Conservation (phyloP, 2,888 invertebrate species). For the Crossocerus cetratus region DNA sequence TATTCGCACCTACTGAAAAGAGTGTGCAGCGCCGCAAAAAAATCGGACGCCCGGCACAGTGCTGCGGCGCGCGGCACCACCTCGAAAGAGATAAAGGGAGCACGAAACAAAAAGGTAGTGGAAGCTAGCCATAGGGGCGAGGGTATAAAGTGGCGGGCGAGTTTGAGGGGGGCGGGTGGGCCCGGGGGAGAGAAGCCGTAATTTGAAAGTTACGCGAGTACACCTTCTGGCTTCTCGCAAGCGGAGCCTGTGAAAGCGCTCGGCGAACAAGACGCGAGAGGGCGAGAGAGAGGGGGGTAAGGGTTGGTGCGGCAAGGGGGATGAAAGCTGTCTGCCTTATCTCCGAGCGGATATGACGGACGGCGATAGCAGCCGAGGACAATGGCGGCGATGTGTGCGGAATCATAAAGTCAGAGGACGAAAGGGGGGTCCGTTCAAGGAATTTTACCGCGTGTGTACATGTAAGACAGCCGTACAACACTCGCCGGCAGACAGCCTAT, state of each 20-base stretch:
- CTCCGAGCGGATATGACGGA: constrained; percentile 40
- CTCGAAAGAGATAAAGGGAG: too few relatives aligned
- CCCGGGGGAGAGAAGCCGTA: constrained; percentile 12
- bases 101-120: too few relatives aligned
- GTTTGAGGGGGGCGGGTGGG: constrained; percentile 14
- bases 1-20: too few relatives aligned
- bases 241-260: constrained; percentile 8
- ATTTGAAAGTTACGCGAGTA: constrained; percentile 13
- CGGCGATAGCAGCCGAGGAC: neutral
- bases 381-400: constrained; percentile 32
- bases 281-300: neutral
- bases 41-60: too few relatives aligned
- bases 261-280: neutral
- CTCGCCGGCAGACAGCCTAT: too few relatives aligned
- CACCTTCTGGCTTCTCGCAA: too few relatives aligned
- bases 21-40: too few relatives aligned
- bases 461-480: constrained; percentile 14
- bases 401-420: constrained; percentile 48
- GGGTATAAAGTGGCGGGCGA: constrained; percentile 19
- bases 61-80: too few relatives aligned
- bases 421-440: constrained; percentile 45
- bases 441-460: constrained; percentile 48
- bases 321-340: constrained; percentile 42
- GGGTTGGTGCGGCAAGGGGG: constrained; percentile 6
- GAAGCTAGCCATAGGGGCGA: neutral